Conservation (phyloP, 2,113 vertebrate species). For the Neomonachus schauinslandi region DNA sequence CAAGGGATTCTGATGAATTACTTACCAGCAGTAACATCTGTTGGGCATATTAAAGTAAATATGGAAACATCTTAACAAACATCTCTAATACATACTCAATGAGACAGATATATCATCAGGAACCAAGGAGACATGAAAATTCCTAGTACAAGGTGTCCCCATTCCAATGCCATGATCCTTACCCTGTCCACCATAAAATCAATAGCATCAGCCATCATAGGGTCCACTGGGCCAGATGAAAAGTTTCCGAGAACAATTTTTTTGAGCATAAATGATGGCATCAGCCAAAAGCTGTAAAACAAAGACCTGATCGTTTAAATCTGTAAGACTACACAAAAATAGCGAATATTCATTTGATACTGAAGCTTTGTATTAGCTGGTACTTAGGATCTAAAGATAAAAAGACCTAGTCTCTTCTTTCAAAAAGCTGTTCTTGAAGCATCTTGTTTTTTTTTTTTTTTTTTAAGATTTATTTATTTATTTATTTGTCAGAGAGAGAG, state of each 20-base stretch:
- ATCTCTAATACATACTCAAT: background rate
- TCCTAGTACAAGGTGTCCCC: background rate
- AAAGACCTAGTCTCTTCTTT: background rate
- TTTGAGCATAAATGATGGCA: slow-evolving; percentile 99
- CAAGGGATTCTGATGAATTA: background rate
- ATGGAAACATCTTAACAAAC: background rate
- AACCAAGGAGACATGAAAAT: background rate
- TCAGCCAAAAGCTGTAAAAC: slow-evolving; percentile 95
- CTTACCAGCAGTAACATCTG: background rate
- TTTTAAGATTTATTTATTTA: no score
- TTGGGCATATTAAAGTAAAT: background rate
- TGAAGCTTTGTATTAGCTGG: background rate
- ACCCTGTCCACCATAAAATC: slow-evolving; percentile 99
- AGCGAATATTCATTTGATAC: background rate
- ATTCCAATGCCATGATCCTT: slow-evolving; percentile 63
- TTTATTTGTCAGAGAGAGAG: no score
- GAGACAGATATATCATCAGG: background rate
- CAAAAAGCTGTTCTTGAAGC: background rate
- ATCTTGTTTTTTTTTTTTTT: background rate
- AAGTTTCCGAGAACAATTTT: slow-evolving; percentile 99
- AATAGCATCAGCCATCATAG: slow-evolving; percentile 97
- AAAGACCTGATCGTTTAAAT: slow-evolving; percentile 47
- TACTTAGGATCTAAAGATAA: background rate
- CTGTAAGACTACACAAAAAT: background rate
- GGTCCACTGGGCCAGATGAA: slow-evolving; percentile 96